Evolutionary conservation across 37 sponge, comb jelly and placozoan species (phyloP).

Genomic region (Hexactinellida sp.): DNA sequence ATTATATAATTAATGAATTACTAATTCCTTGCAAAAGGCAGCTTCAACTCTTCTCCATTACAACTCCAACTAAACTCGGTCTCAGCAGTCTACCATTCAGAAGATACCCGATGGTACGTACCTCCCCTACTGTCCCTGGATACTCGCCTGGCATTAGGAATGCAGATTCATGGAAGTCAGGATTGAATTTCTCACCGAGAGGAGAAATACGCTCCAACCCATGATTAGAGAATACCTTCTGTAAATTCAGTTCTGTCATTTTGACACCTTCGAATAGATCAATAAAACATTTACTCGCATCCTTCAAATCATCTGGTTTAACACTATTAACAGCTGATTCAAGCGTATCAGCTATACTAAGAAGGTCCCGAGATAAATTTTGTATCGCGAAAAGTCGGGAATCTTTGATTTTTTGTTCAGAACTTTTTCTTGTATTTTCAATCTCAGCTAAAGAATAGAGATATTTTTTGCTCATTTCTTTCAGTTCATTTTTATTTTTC

Average conservation of each 20-base stretch:
- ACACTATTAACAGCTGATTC: conserved; percentile 77
- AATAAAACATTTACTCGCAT: conserved; percentile 10
- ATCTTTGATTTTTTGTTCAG: conserved; percentile 59
- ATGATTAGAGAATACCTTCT: conserved; percentile 67
- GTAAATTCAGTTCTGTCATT: conserved; percentile 69
- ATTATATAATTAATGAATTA: too few relatives aligned
- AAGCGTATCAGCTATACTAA: conserved; percentile 82
- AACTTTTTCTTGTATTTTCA: conserved; percentile 69
- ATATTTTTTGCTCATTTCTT: conserved; percentile 52
- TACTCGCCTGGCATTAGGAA: conserved; percentile 74
- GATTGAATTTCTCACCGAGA: conserved; percentile 73
- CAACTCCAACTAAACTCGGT: conserved; percentile 88
- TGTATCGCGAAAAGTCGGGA: conserved; percentile 79
- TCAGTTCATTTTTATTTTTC: neutral
- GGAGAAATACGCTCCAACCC: conserved; percentile 56
- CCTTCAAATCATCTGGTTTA: conserved; percentile 22
- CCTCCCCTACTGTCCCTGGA: conserved; percentile 59
- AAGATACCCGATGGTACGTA: conserved; percentile 59
- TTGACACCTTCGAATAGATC: conserved; percentile 65
- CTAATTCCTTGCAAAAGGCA: too few relatives aligned
- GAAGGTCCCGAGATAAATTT: conserved; percentile 65
- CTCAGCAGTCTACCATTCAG: conserved; percentile 78
- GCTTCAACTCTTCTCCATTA: conserved; percentile 26
- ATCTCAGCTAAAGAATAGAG: conserved; percentile 73
- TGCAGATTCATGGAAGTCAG: conserved; percentile 80